Base-by-base conservation (phyloP, 2,888 invertebrate species). In the Aelia acuminata region DNA sequence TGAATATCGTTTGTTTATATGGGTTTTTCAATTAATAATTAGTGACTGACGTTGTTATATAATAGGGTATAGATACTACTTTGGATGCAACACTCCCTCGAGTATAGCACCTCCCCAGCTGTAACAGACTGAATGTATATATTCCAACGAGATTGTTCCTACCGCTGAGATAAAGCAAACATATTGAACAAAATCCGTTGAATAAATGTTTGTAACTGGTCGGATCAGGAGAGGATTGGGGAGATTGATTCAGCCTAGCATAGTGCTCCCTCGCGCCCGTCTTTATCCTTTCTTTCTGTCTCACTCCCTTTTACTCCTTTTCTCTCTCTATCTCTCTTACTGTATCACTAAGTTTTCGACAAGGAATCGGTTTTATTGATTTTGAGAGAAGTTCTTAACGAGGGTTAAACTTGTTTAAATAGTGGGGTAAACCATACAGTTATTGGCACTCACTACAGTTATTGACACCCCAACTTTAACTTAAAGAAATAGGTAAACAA, bases 151-250 rank as follows among this genome's bases (percentile, higher is more conserved):
- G 63, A 35, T 5, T 70, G 63, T 35, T 10, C 35, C 31, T 1
- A 1, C 4, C 18, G 1, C 26, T 20, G 63, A 35, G 63, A 70
- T 70, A 70, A 20, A 70, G 35, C 63, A 70, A 70, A 70, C 63
- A 70, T 70, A 70, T 70, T 70, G 63, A 70, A 70, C 31, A 70
- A 70, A 70, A 70, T 70, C 63, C 63, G 18, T 35, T 70, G 63
- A 70, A 70, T 70, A 70, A 70, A 70, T 70, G 63, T 70, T 70
- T 70, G 63, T 35, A 35, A 35, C 63, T 18, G 26, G 7, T 0
- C 1, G 35, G 63, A 57, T 57, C 15, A n/a, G 57, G 26, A 57
- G 11, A 26, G 53, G 22, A n/a, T n/a, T 26, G 26, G 57, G n/a
- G 57, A 3, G 13, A 13, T 57, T 26, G 57, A 43, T n/a, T n/a